Base-by-base conservation (phyloP, 2,797 vertebrate species). In the Buphagus erythrorhynchus region DNA sequence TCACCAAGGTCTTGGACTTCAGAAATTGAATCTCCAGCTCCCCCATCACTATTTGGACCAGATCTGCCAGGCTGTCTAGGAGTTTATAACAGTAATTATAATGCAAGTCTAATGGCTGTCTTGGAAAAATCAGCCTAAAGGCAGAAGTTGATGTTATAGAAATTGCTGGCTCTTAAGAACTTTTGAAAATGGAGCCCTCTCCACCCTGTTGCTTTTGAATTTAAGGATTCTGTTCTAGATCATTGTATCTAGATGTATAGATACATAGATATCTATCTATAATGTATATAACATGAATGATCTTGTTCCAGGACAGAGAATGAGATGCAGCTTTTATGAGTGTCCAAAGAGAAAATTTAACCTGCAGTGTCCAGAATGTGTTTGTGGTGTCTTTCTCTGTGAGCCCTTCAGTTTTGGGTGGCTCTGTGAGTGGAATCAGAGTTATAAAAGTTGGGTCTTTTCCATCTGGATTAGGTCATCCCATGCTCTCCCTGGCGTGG, bases 301-400 rank as follows among this genome's bases (percentile, higher is more conserved):
- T 26, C 28, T n/a, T 22, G 59, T 40, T 51, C 28, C n/a, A 63
- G 67, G 51, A 51, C 51, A 28, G 19, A 33, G 36, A 46, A 48
- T 8, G 17, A 52, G 49, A 43, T 51, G 59, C 38, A 8, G 16
- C 14, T 87, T 55, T 29, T 11, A 8, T 33, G 15, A 12, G 29
- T 10, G 28, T 43, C 69, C 77, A 58, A 48, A 25, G 21, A 72
- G 54, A 43, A 80, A 58, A 77, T 33, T 15, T 9, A 42, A 38
- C 38, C 13, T 46, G 0, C 3, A 5, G 19, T 1, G 13, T 42
- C 58, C 43, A 31, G 43, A 54, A 15, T 1, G 33, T 17, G 13
- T 36, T 62, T 16, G 28, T 0, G 3, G 20, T 16, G 31, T 21
- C 10, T 77, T 88, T 26, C 20, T 24, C 28, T 75, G 40, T 4